These are phyloP conservation scores for Spisula solida DNA, from an alignment of 2,888 invertebrate species.

Conservation along the genomic window DNA sequence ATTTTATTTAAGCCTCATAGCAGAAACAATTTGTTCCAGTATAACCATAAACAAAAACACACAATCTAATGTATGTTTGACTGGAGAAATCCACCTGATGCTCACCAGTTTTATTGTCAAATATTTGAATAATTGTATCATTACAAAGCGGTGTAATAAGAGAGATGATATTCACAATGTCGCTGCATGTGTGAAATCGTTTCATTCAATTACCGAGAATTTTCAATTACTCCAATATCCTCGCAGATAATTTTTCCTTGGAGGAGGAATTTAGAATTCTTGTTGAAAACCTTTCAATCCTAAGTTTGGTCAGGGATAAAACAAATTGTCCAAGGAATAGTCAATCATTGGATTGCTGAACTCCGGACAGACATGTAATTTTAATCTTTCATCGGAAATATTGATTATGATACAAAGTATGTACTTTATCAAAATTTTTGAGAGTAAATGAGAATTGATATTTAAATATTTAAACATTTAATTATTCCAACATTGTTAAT, in stretches of 20 bases:
- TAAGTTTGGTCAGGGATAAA: neutral
- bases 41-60: neutral
- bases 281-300: neutral
- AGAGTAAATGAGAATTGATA: no score
- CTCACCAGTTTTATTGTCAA: neutral
- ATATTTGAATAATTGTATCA: conserved; percentile 9
- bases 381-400: no score
- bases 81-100: neutral
- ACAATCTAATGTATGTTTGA: neutral
- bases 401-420: no score
- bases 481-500: no score
- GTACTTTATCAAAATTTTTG: no score
- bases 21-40: neutral
- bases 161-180: conserved; percentile 10
- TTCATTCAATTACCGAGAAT: conserved; percentile 6
- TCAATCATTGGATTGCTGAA: neutral
- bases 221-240: neutral
- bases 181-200: neutral
- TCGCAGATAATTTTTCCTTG: neutral
- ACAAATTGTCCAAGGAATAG: neutral
- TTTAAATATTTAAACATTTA: no score
- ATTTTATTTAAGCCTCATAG: neutral
- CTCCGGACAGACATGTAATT: no score
- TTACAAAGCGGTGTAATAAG: neutral
- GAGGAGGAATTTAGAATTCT: neutral